Evolutionary conservation across 2,113 vertebrate species (phyloP).

Genomic region (Atherinomorus stipes): DNA sequence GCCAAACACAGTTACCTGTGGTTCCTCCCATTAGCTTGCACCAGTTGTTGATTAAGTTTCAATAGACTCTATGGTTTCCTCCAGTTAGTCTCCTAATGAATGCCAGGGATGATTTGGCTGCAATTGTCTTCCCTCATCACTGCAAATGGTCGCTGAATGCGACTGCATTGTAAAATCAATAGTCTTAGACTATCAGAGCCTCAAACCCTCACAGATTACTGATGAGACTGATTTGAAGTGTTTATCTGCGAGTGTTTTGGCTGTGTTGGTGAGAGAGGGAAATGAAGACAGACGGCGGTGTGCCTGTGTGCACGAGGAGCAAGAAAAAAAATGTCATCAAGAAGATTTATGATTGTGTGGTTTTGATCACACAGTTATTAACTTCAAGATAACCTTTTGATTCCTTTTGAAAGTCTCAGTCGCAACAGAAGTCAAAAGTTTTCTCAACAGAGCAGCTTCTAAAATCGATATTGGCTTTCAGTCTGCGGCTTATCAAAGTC

Average conservation of each 20-base stretch:
- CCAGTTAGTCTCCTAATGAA: constrained; percentile 73
- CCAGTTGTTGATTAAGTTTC: constrained; percentile 76
- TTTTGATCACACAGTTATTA: constrained; percentile 29
- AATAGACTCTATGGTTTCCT: constrained; percentile 70
- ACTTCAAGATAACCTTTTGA: constrained; percentile 9
- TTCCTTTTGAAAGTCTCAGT: constrained; percentile 10
- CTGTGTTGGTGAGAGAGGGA: constrained; percentile 8
- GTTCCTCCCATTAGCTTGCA: constrained; percentile 57
- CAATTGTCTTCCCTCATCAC: constrained; percentile 78
- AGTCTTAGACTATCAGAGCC: constrained; percentile 59
- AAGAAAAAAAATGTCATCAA: constrained; percentile 10
- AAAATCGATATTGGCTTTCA: constrained; percentile 55
- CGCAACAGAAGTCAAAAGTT: no score
- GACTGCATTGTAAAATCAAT: constrained; percentile 71
- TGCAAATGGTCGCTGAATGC: constrained; percentile 75
- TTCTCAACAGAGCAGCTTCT: constrained; percentile 13
- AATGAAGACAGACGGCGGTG: background rate
- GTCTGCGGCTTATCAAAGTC: constrained; percentile 66
- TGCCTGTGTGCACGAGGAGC: background rate
- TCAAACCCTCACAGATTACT: constrained; percentile 58
- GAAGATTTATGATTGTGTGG: constrained; percentile 5
- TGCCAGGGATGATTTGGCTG: constrained; percentile 72
- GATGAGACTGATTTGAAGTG: constrained; percentile 66
- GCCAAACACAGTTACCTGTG: constrained; percentile 44
- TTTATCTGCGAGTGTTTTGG: constrained; percentile 46